phyloP scores from a whole-genome alignment of 2,113 vertebrate species.

The Crotalus helleri region DNA sequence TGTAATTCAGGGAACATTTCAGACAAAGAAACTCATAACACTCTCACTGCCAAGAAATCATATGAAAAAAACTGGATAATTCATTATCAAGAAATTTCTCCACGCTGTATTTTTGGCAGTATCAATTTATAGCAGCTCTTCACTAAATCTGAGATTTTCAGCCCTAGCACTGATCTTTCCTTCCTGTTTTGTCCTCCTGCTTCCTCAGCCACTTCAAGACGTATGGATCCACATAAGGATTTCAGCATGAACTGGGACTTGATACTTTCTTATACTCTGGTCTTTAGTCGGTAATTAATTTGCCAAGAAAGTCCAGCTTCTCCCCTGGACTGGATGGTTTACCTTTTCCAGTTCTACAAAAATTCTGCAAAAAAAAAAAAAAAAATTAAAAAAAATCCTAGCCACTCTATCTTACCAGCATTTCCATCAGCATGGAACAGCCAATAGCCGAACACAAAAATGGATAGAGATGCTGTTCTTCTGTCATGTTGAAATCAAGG shows the following conservation, averaged over 20 bases:
- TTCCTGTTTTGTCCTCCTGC: background rate
- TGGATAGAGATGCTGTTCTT: constrained; percentile 53
- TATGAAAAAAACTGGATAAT: background rate
- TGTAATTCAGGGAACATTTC: background rate
- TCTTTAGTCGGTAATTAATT: background rate
- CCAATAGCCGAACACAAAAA: constrained; percentile 28
- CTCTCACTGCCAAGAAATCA: background rate
- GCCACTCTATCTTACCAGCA: background rate
- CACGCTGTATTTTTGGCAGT: background rate
- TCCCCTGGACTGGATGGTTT: background rate
- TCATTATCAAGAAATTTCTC: background rate
- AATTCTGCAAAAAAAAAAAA: no score
- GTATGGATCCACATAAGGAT: background rate
- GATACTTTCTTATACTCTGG: background rate
- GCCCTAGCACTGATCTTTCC: no score
- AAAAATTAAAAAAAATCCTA: background rate
- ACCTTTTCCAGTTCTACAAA: background rate
- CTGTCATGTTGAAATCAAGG: constrained; percentile 49
- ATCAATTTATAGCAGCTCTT: background rate
- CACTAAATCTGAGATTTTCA: background rate
- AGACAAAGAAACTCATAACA: background rate
- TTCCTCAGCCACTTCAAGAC: background rate
- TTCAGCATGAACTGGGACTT: background rate
- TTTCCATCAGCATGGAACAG: background rate
- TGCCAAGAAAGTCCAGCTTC: background rate